Evolutionary conservation across 37 sponge, comb jelly and placozoan genomes (phyloP).

Genomic region (Diacarnus erythraeanus): DNA sequence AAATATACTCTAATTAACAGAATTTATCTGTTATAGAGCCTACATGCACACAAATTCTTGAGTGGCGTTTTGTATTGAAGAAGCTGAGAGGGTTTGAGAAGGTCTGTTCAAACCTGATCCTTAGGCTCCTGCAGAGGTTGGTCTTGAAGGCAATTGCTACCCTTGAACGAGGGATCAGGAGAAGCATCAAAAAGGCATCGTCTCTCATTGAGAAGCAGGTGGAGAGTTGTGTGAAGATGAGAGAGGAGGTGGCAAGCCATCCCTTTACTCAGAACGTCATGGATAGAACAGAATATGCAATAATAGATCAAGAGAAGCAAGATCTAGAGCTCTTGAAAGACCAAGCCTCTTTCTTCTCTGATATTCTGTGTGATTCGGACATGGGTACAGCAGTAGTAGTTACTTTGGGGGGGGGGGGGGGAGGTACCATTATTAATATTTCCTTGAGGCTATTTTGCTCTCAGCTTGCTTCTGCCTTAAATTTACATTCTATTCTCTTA

Average conservation of each 20-base stretch:
- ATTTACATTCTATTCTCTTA: too few relatives aligned
- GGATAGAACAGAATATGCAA: neutral
- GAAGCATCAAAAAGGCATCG: neutral
- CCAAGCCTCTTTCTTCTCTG: slow-evolving; percentile 8
- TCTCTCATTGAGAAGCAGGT: neutral
- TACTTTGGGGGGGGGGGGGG: too few relatives aligned
- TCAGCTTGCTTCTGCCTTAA: too few relatives aligned
- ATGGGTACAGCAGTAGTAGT: too few relatives aligned
- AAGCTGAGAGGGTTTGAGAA: slow-evolving; percentile 18
- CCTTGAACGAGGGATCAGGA: slow-evolving; percentile 6
- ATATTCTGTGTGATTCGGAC: neutral
- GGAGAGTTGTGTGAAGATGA: slow-evolving; percentile 14
- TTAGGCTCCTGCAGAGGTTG: slow-evolving; percentile 29
- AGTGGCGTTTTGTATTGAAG: slow-evolving; percentile 20
- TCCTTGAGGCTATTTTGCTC: too few relatives aligned
- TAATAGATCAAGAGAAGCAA: too few relatives aligned
- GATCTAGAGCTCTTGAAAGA: neutral
- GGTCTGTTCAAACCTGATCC: slow-evolving; percentile 14
- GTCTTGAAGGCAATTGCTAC: slow-evolving; percentile 20
- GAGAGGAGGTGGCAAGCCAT: neutral
- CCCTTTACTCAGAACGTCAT: slow-evolving; percentile 14
- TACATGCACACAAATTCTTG: slow-evolving; percentile 10
- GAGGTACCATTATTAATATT: too few relatives aligned
- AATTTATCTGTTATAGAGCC: slow-evolving; percentile 10
- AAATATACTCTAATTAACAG: too few relatives aligned